phyloP scores from a whole-genome alignment of 37 sponge, comb jelly and placozoan genomes.

The Cliona cf. orientalis region DNA sequence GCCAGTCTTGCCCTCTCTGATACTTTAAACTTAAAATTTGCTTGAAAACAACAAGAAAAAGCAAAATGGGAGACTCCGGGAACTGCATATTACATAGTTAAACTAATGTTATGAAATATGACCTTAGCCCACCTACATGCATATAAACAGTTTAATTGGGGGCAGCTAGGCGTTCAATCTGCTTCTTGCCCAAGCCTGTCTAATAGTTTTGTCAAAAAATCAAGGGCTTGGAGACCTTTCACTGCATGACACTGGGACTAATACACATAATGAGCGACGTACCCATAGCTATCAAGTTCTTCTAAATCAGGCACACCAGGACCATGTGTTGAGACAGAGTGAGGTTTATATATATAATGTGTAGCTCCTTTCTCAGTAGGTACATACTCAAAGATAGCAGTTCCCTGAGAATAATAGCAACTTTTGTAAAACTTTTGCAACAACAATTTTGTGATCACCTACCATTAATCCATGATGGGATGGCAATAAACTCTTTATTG shows the following conservation, averaged over 20 bases:
- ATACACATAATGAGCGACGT: background rate
- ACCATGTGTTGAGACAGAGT: conserved; percentile 30
- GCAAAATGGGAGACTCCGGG: no score
- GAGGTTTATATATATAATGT: conserved; percentile 58
- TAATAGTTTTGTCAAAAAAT: no score
- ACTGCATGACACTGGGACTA: background rate
- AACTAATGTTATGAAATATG: no score
- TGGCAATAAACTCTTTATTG: conserved; percentile 13
- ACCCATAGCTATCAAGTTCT: conserved; percentile 54
- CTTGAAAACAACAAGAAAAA: no score
- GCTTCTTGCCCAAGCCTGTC: no score
- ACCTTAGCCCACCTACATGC: no score
- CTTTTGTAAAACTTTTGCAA: background rate
- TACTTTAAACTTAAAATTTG: no score
- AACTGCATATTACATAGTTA: no score
- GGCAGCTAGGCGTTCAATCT: no score
- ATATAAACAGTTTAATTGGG: no score
- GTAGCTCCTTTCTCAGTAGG: conserved; percentile 34
- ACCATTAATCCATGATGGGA: conserved; percentile 28
- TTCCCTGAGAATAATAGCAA: conserved; percentile 29
- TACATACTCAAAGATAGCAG: conserved; percentile 52
- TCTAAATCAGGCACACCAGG: conserved; percentile 62
- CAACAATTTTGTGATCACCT: background rate
- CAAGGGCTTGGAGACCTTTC: no score
- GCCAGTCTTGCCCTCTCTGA: no score